Conservation (phyloP, 2,797 vertebrate species). For the Gymnocypris eckloni region DNA sequence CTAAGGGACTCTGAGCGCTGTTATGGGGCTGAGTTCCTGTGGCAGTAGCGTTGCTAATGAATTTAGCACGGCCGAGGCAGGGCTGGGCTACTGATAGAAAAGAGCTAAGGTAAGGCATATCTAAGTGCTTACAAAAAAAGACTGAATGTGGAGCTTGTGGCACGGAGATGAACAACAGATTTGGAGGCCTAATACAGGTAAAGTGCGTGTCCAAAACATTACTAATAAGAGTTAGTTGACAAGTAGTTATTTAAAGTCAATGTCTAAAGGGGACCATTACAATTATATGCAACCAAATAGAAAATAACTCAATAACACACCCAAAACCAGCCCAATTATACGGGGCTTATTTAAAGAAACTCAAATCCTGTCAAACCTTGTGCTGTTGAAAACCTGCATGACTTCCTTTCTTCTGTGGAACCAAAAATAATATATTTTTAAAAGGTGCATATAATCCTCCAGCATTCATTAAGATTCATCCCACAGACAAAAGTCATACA, state of each 20-base stretch:
- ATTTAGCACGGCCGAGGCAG: slow-evolving; percentile 44
- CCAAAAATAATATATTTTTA: neutral
- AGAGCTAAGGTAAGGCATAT: neutral
- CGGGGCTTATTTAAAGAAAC: neutral
- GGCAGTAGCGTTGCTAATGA: slow-evolving; percentile 69
- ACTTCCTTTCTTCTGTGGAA: neutral
- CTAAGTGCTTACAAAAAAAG: neutral
- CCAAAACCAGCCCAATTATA: neutral
- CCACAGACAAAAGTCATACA: neutral
- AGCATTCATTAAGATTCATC: neutral
- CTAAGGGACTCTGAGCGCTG: slow-evolving; percentile 67
- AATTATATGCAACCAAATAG: neutral
- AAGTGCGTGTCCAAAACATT: neutral
- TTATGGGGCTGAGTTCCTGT: slow-evolving; percentile 68
- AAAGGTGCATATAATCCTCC: neutral
- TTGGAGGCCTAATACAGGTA: neutral
- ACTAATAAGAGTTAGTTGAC: neutral
- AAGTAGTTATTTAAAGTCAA: neutral
- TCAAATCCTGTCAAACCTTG: neutral
- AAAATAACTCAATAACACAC: neutral
- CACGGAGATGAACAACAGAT: neutral
- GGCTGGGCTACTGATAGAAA: slow-evolving; percentile 57
- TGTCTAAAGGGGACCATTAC: neutral
- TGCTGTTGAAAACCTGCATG: neutral
- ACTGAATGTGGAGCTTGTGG: neutral